Evolutionary conservation across 1,140 invertebrate species (phyloP), one percentile per base, ranked within the genome.

Genomic region (Drosophila arawakana): DNA sequence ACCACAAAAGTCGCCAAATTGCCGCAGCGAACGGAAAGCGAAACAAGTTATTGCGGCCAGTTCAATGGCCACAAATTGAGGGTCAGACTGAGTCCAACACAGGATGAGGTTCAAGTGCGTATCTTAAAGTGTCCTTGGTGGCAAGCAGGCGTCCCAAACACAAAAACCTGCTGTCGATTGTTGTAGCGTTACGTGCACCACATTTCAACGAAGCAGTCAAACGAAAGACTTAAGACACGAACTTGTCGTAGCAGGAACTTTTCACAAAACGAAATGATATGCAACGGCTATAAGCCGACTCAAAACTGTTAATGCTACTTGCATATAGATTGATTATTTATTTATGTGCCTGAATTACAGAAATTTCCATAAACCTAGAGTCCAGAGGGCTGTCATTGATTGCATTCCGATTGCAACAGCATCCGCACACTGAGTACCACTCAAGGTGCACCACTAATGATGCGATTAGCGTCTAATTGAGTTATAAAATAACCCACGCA

Each of bases 241-340:
- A 89, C 84, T 81, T 68, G 78, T 75, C 72, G 61, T 70, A 89
- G 57, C 84, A 88, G 84, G 84, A 88, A 88, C 84, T 81, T 74
- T 75, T 88, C 75, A 74, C 3, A 37, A 21, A 11, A 41, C 18
- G 54, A 57, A 57, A 47, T 47, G 46, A 21, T 21, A 57, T 57
- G 54, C 72, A 46, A 49, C 52, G 54, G 34, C 60, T 25, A 47
- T 82, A 85, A 82, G 70, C 57, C 70, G 84, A 67, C 83, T 85
- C 66, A 81, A 85, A 84, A 79, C 74, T 58, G 2, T 66, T 81
- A 84, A 81, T 80, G 70, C 78, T 70, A 44, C 80, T 73, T 68
- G 83, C 83, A 86, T 86, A 86, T 86, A 88, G 79, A 86, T 86
- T 86, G 83, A 88, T 80, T 88, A 77, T 77, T 86, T 77, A 76